Percentiles rank a stretch among this genome's conserved stretches.
These are phyloP conservation scores for Echinops telfairi DNA, from an alignment of 2,113 vertebrate species.

Conservation along the genomic window DNA sequence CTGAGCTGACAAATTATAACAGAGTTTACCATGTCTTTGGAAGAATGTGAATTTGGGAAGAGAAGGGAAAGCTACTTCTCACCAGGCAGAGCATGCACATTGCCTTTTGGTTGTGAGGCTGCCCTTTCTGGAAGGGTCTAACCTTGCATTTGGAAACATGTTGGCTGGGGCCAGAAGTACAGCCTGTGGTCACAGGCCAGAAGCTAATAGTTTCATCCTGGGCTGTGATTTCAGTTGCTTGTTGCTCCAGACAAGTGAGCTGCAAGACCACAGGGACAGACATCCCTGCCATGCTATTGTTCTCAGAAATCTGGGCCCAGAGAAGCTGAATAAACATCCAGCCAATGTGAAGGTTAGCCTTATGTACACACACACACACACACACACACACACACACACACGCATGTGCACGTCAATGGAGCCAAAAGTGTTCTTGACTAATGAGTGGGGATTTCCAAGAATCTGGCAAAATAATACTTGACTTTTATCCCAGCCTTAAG, in stretches of 20 bases:
- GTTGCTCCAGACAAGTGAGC: conserved; percentile 1
- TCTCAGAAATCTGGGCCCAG: conserved; percentile 35
- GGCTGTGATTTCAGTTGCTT: conserved; percentile 22
- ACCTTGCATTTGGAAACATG: background rate
- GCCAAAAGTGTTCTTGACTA: conserved; percentile 13
- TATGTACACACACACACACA: background rate
- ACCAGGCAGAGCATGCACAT: background rate
- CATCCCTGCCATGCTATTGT: background rate
- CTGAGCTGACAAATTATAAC: background rate
- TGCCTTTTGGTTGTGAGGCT: background rate
- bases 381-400: background rate
- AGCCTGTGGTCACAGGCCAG: background rate
- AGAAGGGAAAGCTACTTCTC: background rate
- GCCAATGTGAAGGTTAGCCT: background rate
- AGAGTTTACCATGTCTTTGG: background rate
- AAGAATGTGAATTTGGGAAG: conserved; percentile 1
- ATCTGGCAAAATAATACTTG: background rate
- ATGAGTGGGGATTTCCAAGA: conserved; percentile 53
- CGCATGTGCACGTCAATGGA: background rate
- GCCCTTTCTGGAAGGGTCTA: background rate
- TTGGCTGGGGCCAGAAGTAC: background rate
- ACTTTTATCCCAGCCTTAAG: conserved; percentile 51
- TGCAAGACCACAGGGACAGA: conserved; percentile 22
- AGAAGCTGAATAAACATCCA: conserved; percentile 16
- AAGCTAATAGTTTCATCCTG: background rate